Base-by-base conservation (phyloP, 2,797 vertebrate genomes). In the Eurystomus glaucurus region DNA sequence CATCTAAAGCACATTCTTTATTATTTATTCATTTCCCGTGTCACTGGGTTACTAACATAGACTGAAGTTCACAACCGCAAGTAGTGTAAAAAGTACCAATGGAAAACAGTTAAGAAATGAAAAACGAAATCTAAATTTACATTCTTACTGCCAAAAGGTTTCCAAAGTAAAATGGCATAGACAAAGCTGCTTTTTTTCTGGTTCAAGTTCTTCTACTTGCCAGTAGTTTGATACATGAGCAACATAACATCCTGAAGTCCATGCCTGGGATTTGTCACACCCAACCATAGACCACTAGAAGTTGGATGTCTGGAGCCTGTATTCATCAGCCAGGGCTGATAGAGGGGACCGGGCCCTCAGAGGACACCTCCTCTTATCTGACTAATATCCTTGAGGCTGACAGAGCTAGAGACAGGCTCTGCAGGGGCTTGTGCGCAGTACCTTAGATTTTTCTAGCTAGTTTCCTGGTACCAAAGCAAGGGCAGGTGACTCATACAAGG, bases 241-340 rank as follows among this genome's bases (percentile, higher is more conserved):
- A 72, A 2, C 6, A 1, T 0, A 13, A 19, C 8, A 8, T 6
- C 10, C 45, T 39, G 20, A 50, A 57, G 26, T 17, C 54, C 25
- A 2, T 1, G 0, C 4, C 54, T 46, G 65, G 54, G 9, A 11
- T 61, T 13, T 21, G 11, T 17, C 6, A 1, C 0, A 2, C 6
- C 1, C 28, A 37, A 9, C 18, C 41, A 14, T 8, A 37, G n/a
- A 22, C 8, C 21, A 6, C 2, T 16, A 4, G 3, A 37, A 18
- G 41, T 2, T 45, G 70, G 26, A 10, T 45, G 35, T 25, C 19
- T 23, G 41, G 41, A 39, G 26, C 2, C 46, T 37, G 39, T 26
- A 22, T 37, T 50, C 25, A 1, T 11, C 4, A 3, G 3, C 12
- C 0, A 1, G 46, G 6, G 58, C 25, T 28, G 55, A 11, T 6